Evolutionary conservation across 2,888 invertebrate species (phyloP).

Genomic region (Acanthosepion pharaonis): DNA sequence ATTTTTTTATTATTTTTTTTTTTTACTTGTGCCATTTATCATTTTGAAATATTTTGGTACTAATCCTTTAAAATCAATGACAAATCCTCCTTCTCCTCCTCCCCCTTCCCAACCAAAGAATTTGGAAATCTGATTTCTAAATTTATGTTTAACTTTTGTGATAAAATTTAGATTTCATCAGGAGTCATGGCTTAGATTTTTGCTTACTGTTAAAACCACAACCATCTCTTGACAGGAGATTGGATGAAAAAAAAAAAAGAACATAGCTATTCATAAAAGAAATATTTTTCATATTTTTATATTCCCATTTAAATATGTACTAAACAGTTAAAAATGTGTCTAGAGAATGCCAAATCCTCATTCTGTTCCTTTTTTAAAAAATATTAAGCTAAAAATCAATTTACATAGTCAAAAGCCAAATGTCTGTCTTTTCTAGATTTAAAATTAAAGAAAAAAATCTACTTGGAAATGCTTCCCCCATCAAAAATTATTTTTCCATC

Average conservation of each 20-base stretch:
- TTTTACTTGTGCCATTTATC: neutral
- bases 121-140: neutral
- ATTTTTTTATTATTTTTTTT: neutral
- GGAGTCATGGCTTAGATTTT: neutral
- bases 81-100: neutral
- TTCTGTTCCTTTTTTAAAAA: neutral
- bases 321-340: slow-evolving; percentile 24
- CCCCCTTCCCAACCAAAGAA: neutral
- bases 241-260: neutral
- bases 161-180: neutral
- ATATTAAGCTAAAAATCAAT: neutral
- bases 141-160: neutral
- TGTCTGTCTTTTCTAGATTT: neutral
- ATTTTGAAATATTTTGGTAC: neutral
- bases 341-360: slow-evolving; percentile 39
- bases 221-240: slow-evolving; percentile 44
- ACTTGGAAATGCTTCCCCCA: neutral
- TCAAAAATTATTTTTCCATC: neutral
- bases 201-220: neutral
- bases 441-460: neutral
- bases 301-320: slow-evolving; percentile 2
- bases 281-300: neutral
- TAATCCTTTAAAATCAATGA: neutral
- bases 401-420: neutral
- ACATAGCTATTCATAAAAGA: slow-evolving; percentile 46